A percentile compares a stretch with the other conserved stretches of the same genome.
Conservation (phyloP, 2,113 vertebrate genomes). For the Psittacula cyanocephala region DNA sequence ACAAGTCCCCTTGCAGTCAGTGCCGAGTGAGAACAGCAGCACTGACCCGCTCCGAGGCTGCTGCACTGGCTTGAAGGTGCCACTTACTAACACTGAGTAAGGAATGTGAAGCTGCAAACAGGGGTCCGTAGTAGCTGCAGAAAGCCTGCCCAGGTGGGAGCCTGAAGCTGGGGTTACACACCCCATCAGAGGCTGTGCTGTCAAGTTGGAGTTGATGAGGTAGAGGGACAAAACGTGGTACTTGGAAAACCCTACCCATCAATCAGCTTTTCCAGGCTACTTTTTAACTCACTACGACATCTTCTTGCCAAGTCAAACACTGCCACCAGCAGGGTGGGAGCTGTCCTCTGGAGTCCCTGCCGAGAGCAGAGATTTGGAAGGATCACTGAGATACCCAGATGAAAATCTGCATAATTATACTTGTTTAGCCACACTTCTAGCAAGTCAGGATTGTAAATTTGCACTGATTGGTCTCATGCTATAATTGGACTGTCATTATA, state of each 20-base stretch:
- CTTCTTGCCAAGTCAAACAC: constrained; percentile 71
- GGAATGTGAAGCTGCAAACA: neutral
- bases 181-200: neutral
- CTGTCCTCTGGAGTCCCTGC: constrained; percentile 50
- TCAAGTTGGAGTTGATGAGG: neutral
- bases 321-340: constrained; percentile 54
- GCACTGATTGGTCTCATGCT: neutral
- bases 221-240: constrained; percentile 19
- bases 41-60: neutral
- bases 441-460: neutral
- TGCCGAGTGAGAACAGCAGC: accelerated
- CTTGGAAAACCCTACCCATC: constrained; percentile 58
- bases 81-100: accelerated
- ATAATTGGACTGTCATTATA: neutral
- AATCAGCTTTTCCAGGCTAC: constrained; percentile 63
- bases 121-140: neutral
- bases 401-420: neutral
- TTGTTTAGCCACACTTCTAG: neutral
- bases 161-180: accelerated
- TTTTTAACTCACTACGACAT: constrained; percentile 16
- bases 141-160: neutral
- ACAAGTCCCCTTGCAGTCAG: neutral
- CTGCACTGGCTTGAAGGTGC: accelerated
- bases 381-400: neutral
- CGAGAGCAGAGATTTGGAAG: constrained; percentile 54